Evolutionary conservation across 1,140 invertebrate species (phyloP).

Genomic region (Drosophila leontia): DNA sequence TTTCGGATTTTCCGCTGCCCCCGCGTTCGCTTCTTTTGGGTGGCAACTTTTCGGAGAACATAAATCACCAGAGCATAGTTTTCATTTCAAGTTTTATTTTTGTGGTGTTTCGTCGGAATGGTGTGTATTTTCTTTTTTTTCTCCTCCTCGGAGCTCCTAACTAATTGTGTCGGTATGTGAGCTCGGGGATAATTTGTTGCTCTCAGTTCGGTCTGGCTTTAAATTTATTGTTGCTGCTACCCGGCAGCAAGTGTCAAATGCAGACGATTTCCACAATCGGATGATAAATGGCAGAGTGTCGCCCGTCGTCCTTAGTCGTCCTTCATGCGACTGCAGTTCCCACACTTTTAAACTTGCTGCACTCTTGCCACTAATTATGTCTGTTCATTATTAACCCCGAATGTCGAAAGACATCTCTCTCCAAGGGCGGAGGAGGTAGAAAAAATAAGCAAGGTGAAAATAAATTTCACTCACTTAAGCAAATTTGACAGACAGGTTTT

Average conservation of each 20-base stretch:
- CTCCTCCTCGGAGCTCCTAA: conserved; percentile 23
- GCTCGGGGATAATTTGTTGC: conserved; percentile 57
- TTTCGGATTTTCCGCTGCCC: conserved; percentile 43
- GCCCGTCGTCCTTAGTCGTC: background rate
- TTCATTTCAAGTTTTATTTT: conserved; percentile 48
- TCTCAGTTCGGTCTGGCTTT: conserved; percentile 67
- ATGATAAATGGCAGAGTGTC: conserved; percentile 44
- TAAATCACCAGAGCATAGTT: conserved; percentile 71
- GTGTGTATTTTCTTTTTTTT: conserved; percentile 12
- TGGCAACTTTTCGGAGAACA: conserved; percentile 56
- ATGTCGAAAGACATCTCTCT: conserved; percentile 46
- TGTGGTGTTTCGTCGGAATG: conserved; percentile 30
- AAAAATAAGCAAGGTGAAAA: conserved; percentile 59
- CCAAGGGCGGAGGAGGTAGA: background rate
- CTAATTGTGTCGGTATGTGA: conserved; percentile 55
- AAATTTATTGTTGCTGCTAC: conserved; percentile 67
- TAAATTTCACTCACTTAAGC: conserved; percentile 70
- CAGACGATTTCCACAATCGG: conserved; percentile 62
- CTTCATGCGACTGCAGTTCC: conserved; percentile 29
- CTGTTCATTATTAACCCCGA: conserved; percentile 68
- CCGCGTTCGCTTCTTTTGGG: conserved; percentile 22
- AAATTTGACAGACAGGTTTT: conserved; percentile 77
- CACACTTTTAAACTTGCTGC: conserved; percentile 14
- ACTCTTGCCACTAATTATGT: conserved; percentile 69
- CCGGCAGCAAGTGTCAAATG: conserved; percentile 64